These are phyloP conservation scores for Bucco capensis DNA, from an alignment of 2,113 vertebrate species.

Conservation along the genomic window DNA sequence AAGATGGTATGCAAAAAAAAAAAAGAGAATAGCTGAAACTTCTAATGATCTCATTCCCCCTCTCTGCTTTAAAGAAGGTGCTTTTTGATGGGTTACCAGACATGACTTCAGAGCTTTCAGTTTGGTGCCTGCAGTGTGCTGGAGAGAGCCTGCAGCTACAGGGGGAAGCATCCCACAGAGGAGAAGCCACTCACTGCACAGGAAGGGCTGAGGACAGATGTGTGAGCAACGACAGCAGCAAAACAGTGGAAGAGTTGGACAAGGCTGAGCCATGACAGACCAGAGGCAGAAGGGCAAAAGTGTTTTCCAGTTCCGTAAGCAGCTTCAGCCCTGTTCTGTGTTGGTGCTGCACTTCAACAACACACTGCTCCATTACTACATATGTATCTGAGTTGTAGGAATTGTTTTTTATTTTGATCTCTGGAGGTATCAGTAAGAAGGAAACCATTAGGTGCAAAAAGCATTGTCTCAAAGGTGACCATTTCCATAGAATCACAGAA, in stretches of 20 bases:
- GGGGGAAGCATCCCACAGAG: not conserved
- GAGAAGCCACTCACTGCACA: not conserved
- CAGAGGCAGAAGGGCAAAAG: not conserved
- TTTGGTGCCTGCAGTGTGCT: not conserved
- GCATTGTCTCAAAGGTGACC: not conserved
- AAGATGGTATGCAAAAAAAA: slow-evolving; percentile 30
- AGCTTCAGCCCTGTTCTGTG: not conserved
- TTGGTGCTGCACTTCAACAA: not conserved
- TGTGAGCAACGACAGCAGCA: not conserved
- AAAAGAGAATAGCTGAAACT: slow-evolving; percentile 17
- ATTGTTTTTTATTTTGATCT: not conserved
- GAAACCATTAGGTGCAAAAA: not conserved
- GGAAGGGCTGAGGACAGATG: not conserved
- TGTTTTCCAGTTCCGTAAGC: not conserved
- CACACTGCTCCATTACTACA: not conserved
- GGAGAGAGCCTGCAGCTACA: not conserved
- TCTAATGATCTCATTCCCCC: slow-evolving; percentile 53
- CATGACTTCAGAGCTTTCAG: slow-evolving; percentile 62
- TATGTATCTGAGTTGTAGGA: not conserved
- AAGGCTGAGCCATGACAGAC: not conserved
- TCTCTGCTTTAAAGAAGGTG: slow-evolving; percentile 46
- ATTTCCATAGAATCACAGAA: not conserved
- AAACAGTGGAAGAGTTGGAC: not conserved
- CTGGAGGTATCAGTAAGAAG: not conserved
- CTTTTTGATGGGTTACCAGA: slow-evolving; percentile 60